Conservation (phyloP, 2,888 invertebrate species). For the Orthosia gracilis region DNA sequence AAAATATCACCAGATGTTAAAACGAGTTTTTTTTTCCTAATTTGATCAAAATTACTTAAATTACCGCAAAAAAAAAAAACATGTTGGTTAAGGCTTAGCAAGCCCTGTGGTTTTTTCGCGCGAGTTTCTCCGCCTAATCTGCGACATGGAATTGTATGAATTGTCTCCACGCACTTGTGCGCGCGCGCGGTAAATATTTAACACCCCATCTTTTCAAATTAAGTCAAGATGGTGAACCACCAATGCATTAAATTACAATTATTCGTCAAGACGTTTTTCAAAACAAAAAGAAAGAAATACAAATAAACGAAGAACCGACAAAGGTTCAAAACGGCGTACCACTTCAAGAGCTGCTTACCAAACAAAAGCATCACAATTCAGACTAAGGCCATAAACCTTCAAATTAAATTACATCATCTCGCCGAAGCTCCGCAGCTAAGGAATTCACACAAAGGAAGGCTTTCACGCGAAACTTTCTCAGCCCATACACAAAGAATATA, state of each 20-base stretch:
- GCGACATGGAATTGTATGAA: too few species aligned
- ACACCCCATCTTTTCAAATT: background rate
- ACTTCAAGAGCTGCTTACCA: slow-evolving; percentile 34
- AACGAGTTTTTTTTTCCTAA: too few species aligned
- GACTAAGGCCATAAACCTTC: slow-evolving; percentile 59
- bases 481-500: slow-evolving; percentile 43
- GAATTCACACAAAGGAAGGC: slow-evolving; percentile 72
- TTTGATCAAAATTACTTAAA: too few species aligned
- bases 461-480: slow-evolving; percentile 69
- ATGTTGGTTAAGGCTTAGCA: too few species aligned
- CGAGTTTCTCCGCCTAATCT: too few species aligned
- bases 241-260: background rate
- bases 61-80: too few species aligned
- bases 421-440: slow-evolving; percentile 60
- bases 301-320: background rate
- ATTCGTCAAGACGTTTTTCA: background rate
- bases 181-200: too few species aligned
- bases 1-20: too few species aligned
- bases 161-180: too few species aligned
- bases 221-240: background rate
- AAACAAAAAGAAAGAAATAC: background rate
- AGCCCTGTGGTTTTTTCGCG: too few species aligned
- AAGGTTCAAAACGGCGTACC: slow-evolving; percentile 8
- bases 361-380: slow-evolving; percentile 52
- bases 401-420: slow-evolving; percentile 68